Evolutionary conservation across 1,140 invertebrate species (phyloP), one percentile per base, ranked within the genome.

Genomic region (Diabrotica virgifera): DNA sequence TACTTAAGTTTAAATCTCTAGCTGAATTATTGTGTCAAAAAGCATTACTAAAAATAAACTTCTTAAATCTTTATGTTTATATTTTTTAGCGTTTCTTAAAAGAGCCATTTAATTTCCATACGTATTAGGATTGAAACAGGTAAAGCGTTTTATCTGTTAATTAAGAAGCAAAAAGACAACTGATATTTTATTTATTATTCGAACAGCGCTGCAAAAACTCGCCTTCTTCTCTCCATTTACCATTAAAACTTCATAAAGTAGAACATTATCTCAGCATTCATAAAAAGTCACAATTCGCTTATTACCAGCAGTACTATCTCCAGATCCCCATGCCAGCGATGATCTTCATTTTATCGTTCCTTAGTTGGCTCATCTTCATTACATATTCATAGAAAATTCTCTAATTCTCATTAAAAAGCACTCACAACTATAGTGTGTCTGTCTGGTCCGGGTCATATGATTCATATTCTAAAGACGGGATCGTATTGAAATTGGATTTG

Each of bases 321-420:
- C 40, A n/a, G 8, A 46, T 10, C n/a, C n/a, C 40, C 40, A 46
- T 6, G 8, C 40, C 8, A 8, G 40, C 24, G 40, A 46, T 46
- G 40, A 46, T 46, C 40, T 46, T 46, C 40, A 46, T 46, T 46
- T 46, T 46, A 46, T 46, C 40, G 40, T 46, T 46, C 40, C 40
- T 46, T 46, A 46, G 8, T 46, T 46, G 40, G 40, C n/a, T 46
- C n/a, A 46, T 46, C 40, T 46, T 46, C 40, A 46, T 46, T 46
- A 46, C 40, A 46, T 46, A 46, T 46, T 46, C 40, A 46, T 46
- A 46, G 40, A 46, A 46, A 46, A 46, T 46, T 46, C 40, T 46
- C 40, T 46, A 46, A 46, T 46, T 46, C 40, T 46, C 40, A 46
- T 46, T 46, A 46, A 46, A 46, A 46, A 46, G 40, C 40, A 5